Conservation (phyloP, 2,797 vertebrate species). For the Falco biarmicus region DNA sequence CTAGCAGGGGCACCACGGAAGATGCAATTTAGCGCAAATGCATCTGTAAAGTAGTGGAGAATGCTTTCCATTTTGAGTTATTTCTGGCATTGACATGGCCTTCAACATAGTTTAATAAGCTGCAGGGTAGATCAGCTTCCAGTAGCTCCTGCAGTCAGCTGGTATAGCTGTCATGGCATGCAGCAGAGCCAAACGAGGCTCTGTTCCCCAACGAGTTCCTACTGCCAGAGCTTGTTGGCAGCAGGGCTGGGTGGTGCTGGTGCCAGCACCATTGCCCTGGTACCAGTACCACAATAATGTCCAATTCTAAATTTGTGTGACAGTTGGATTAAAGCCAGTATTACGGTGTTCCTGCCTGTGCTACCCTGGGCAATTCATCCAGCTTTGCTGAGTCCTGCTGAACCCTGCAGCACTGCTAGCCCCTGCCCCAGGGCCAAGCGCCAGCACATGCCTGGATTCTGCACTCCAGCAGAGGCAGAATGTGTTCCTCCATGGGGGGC, state of each 20-base stretch:
- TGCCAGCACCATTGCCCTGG: neutral
- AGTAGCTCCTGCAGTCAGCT: neutral
- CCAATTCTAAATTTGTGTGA: neutral
- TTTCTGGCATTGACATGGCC: neutral
- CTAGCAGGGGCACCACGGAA: neutral
- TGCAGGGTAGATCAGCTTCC: neutral
- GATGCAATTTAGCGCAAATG: neutral
- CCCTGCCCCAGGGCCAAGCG: neutral
- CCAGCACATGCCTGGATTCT: neutral
- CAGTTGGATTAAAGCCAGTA: neutral
- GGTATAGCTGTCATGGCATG: neutral
- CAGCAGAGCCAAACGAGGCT: neutral
- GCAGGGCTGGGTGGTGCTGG: neutral
- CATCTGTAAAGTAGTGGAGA: neutral
- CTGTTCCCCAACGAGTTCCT: neutral
- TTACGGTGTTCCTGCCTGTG: neutral
- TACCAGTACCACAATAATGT: neutral
- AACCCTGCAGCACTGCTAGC: neutral
- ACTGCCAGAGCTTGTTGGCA: neutral
- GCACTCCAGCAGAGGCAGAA: neutral
- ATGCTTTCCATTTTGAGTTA: neutral
- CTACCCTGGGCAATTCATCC: neutral
- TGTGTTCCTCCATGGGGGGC: accelerated
- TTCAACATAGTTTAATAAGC: neutral
- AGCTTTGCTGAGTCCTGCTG: accelerated